Percentiles rank a stretch among this genome's conserved stretches.
These are phyloP conservation scores for Erpornis zantholeuca DNA, from an alignment of 2,113 vertebrate genomes.

Conservation along the genomic window DNA sequence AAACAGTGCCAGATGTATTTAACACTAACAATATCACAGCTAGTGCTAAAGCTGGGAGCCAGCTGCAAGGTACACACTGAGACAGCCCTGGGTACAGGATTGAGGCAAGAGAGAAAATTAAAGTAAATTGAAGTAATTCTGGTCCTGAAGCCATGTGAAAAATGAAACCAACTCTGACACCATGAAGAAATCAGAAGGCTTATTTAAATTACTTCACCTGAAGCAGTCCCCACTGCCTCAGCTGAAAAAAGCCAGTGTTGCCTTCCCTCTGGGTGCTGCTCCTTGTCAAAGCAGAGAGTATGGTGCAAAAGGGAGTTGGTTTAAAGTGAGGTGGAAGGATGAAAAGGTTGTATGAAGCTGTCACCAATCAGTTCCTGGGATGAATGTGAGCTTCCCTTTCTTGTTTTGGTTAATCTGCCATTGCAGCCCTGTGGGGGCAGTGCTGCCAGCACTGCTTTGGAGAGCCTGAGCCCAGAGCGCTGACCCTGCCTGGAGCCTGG, in stretches of 20 bases:
- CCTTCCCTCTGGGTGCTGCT: background rate
- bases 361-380: background rate
- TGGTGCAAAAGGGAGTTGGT: background rate
- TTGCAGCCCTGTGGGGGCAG: accelerated
- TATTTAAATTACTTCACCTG: background rate
- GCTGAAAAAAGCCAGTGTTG: background rate
- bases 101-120: background rate
- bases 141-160: background rate
- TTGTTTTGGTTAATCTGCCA: background rate
- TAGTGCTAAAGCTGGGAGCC: background rate
- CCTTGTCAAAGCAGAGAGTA: background rate
- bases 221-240: background rate
- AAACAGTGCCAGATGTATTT: background rate
- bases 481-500: background rate
- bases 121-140: background rate
- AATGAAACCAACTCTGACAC: background rate
- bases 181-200: background rate
- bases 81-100: background rate
- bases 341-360: background rate
- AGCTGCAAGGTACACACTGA: background rate
- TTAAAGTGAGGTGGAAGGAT: background rate
- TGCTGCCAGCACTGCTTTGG: background rate
- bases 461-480: background rate
- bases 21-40: background rate
- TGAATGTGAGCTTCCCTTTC: background rate